Evolutionary conservation across 2,797 vertebrate genomes (phyloP).

Genomic region (Taenioides sp.): DNA sequence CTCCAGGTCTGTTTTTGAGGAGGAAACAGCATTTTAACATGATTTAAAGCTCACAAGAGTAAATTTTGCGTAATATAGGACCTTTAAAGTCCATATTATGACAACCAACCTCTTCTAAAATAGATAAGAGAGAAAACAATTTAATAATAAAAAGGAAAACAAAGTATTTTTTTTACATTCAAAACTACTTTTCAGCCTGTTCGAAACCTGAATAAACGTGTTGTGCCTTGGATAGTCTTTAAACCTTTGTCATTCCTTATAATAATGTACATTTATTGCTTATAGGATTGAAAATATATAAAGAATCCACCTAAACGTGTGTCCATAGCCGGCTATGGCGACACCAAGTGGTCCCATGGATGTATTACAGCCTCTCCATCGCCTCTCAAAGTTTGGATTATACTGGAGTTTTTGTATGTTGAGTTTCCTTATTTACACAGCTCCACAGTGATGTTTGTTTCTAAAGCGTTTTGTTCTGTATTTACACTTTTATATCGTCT

Average conservation of each 20-base stretch:
- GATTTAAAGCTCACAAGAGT: no score
- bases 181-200: not conserved
- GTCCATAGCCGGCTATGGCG: slow-evolving; percentile 1
- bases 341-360: not conserved
- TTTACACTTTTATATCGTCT: slow-evolving; percentile 4
- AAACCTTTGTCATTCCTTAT: not conserved
- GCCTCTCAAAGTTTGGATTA: not conserved
- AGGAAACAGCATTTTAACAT: no score
- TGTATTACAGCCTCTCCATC: not conserved
- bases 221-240: not conserved
- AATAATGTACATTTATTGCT: not conserved
- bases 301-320: not conserved
- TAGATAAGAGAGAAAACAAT: not conserved
- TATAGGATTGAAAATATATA: not conserved
- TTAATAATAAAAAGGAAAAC: not conserved
- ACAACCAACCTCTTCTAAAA: not conserved
- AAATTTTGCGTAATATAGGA: no score
- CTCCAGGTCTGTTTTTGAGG: no score
- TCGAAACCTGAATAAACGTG: not conserved
- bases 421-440: not conserved
- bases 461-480: slow-evolving; percentile 2
- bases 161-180: not conserved
- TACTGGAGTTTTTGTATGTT: no score
- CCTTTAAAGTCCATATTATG: not conserved
- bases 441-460: not conserved